Percentiles rank a stretch among this genome's conserved stretches.
Evolutionary conservation across 2,797 vertebrate genomes (phyloP).

Genomic region (Lycodopsis pacificus): DNA sequence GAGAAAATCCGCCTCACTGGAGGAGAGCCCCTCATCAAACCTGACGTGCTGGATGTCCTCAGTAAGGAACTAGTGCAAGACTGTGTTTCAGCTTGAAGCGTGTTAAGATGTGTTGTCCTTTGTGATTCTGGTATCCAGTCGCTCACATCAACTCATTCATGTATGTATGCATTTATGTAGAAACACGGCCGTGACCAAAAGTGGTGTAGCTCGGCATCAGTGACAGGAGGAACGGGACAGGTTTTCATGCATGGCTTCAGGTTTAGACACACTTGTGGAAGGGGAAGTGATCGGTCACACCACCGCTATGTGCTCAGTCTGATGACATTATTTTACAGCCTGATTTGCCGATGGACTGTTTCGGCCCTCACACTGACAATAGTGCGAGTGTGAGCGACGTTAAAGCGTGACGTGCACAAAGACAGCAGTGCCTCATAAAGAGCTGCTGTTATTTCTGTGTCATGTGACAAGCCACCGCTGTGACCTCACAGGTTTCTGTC

Average conservation of each 20-base stretch:
- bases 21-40: constrained; percentile 96
- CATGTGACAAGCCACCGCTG: constrained; percentile 18
- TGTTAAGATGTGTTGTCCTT: neutral
- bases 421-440: constrained; percentile 4
- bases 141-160: neutral
- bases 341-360: neutral
- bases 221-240: neutral
- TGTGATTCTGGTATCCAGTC: neutral
- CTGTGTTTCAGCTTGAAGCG: neutral
- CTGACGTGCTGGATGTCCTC: constrained; percentile 92
- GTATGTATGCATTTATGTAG: neutral
- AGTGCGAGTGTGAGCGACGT: neutral
- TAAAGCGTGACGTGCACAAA: neutral
- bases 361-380: neutral
- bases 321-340: constrained; percentile 22
- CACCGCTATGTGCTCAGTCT: neutral
- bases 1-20: constrained; percentile 97
- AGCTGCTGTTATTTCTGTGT: constrained; percentile 11
- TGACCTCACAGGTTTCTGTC: constrained; percentile 8
- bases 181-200: neutral
- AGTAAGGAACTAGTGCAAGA: constrained; percentile 76
- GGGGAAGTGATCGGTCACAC: constrained; percentile 16
- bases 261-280: neutral
- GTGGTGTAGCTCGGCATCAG: neutral
- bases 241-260: constrained; percentile 25